These are phyloP conservation scores for Tiliacea citrago DNA, from an alignment of 2,888 invertebrate genomes.

Conservation along the genomic window DNA sequence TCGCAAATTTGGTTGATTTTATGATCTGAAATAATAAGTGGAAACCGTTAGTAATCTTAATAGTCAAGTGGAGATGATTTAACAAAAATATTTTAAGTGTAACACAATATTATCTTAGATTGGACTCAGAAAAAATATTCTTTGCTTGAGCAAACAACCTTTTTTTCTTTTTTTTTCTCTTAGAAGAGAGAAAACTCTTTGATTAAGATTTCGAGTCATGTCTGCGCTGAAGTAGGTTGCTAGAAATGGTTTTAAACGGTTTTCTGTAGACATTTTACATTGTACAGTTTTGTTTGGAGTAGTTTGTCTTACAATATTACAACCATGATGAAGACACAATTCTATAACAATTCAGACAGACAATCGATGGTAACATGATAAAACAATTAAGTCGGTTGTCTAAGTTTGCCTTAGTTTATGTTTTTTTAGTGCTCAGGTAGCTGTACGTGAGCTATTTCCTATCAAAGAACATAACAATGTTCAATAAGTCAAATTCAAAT, in stretches of 20 bases:
- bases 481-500: too few relatives aligned
- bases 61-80: not conserved
- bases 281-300: not conserved
- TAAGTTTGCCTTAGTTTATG: not conserved
- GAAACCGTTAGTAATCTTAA: constrained; percentile 1
- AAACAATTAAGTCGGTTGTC: not conserved
- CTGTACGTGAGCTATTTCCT: not conserved
- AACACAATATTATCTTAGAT: not conserved
- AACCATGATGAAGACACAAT: not conserved
- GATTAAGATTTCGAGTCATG: not conserved
- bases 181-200: too few relatives aligned
- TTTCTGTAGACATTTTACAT: not conserved
- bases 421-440: not conserved
- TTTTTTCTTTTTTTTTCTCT: too few relatives aligned
- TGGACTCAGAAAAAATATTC: not conserved
- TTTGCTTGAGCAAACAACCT: not conserved
- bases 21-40: constrained; percentile 74
- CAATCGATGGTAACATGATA: not conserved
- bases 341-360: not conserved
- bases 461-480: too few relatives aligned
- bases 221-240: not conserved
- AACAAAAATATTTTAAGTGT: not conserved
- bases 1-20: constrained; percentile 67
- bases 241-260: not conserved
- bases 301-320: not conserved